A percentile compares a stretch with the other conserved stretches of the same genome.
phyloP scores from a whole-genome alignment of 2,888 invertebrate genomes.

The Apamea sordens region DNA sequence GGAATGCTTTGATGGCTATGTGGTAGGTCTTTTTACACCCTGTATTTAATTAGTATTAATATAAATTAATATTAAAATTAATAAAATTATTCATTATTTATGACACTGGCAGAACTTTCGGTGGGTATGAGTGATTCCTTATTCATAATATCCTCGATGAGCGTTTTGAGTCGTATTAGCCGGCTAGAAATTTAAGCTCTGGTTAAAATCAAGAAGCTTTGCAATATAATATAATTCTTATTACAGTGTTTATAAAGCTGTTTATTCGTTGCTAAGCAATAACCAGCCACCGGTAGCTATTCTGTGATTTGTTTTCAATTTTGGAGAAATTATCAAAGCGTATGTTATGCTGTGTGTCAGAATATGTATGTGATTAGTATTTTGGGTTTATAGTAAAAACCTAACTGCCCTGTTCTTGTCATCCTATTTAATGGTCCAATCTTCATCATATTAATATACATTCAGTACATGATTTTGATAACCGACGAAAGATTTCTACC shows the following conservation, averaged over 20 bases:
- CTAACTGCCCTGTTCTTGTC: too few relatives aligned
- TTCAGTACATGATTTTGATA: too few relatives aligned
- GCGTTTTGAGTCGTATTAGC: conserved; percentile 80
- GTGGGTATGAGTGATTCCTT: conserved; percentile 67
- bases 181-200: conserved; percentile 80
- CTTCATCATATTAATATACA: too few relatives aligned
- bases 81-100: conserved; percentile 54
- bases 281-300: conserved; percentile 53
- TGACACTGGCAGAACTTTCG: conserved; percentile 53
- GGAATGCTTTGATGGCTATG: too few relatives aligned
- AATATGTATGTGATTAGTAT: conserved; percentile 5
- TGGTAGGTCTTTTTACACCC: background rate
- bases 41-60: background rate
- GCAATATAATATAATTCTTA: conserved; percentile 10
- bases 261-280: conserved; percentile 46
- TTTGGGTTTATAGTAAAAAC: too few relatives aligned
- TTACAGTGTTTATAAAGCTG: conserved; percentile 36
- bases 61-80: conserved; percentile 24
- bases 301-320: conserved; percentile 35
- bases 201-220: conserved; percentile 62
- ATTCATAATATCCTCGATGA: conserved; percentile 83
- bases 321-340: background rate
- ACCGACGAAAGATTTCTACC: too few relatives aligned
- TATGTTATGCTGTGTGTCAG: conserved; percentile 30
- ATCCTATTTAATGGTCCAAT: too few relatives aligned